phyloP scores from a whole-genome alignment of 2,113 vertebrate species.

The Pica pica region DNA sequence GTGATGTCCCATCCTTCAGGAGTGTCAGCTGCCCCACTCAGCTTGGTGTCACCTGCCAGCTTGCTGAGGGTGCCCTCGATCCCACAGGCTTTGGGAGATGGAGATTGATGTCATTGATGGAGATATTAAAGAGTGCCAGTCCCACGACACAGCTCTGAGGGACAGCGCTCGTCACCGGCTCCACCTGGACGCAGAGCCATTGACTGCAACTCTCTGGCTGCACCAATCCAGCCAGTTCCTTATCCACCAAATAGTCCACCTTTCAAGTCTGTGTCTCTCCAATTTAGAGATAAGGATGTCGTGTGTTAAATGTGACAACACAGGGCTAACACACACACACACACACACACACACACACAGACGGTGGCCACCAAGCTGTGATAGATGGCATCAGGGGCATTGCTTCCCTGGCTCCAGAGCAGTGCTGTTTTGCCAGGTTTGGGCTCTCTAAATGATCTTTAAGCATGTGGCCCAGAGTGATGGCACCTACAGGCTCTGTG shows the following conservation, averaged over 20 bases:
- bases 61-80: fast-evolving
- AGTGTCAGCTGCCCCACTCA: not conserved
- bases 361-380: not conserved
- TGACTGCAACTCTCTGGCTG: not conserved
- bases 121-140: not conserved
- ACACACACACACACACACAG: not conserved
- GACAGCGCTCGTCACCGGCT: fast-evolving
- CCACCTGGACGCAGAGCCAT: not conserved
- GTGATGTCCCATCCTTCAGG: not conserved
- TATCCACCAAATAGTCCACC: not conserved
- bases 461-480: fast-evolving
- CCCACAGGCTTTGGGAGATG: not conserved
- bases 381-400: too few species aligned
- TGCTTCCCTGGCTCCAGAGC: not conserved
- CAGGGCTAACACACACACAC: not conserved
- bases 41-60: not conserved
- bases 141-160: not conserved
- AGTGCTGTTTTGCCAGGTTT: not conserved
- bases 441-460: not conserved
- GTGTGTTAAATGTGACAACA: not conserved
- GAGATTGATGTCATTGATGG: not conserved
- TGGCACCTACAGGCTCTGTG: not conserved
- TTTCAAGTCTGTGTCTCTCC: not conserved
- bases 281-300: not conserved
- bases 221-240: not conserved